Evolutionary conservation across 2,888 invertebrate genomes (phyloP).

Genomic region (Sphecodes monilicornis): DNA sequence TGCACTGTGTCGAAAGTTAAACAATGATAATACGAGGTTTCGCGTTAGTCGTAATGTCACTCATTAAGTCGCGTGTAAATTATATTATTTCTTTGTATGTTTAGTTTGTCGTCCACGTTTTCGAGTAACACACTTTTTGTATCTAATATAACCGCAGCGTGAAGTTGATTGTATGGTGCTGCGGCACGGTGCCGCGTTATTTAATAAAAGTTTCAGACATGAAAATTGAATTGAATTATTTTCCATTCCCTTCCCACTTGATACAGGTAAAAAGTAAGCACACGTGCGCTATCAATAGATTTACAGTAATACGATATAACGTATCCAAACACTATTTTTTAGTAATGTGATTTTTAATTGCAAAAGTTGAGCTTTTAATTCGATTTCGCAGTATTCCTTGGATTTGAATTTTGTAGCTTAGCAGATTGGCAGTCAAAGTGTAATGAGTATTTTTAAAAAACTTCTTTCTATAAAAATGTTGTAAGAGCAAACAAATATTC

Average conservation of each 20-base stretch:
- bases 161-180: conserved; percentile 47
- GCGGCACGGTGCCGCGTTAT: conserved; percentile 65
- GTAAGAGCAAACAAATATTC: too few species aligned
- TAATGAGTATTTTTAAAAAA: too few species aligned
- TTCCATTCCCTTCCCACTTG: too few species aligned
- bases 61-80: conserved; percentile 72
- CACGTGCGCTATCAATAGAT: too few species aligned
- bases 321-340: too few species aligned
- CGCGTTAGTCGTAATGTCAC: conserved; percentile 54
- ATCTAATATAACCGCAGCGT: conserved; percentile 55
- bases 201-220: conserved; percentile 70
- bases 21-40: conserved; percentile 20
- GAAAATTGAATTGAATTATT: background rate
- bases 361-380: background rate
- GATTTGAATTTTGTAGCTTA: too few species aligned
- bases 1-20: background rate
- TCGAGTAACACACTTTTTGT: conserved; percentile 66
- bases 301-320: too few species aligned
- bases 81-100: conserved; percentile 68
- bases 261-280: too few species aligned
- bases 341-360: too few species aligned
- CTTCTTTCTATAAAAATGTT: too few species aligned
- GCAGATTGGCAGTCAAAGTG: too few species aligned
- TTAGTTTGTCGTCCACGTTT: conserved; percentile 66
- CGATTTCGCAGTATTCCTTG: too few species aligned